phyloP scores from a whole-genome alignment of 2,113 vertebrate genomes.

The Noturus placidus region DNA sequence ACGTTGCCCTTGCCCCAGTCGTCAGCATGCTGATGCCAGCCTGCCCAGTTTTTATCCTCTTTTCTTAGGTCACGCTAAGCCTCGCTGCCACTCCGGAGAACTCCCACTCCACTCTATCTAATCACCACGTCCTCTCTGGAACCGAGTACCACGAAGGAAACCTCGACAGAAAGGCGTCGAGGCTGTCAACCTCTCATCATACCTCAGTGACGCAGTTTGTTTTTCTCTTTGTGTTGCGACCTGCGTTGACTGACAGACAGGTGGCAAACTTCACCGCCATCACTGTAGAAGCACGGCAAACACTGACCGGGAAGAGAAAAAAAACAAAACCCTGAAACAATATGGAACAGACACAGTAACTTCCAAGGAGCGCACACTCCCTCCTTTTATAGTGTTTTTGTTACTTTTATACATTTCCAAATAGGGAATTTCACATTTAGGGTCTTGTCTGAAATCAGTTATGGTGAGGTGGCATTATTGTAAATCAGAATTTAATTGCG shows the following conservation, averaged over 20 bases:
- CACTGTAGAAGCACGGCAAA: conserved; percentile 67
- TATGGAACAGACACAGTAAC: conserved; percentile 11
- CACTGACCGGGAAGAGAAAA: conserved; percentile 31
- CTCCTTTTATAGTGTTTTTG: conserved; percentile 66
- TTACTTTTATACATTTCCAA: conserved; percentile 70
- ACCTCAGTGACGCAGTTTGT: conserved; percentile 75
- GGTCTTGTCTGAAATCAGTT: conserved; percentile 56
- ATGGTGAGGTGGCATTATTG: conserved; percentile 57
- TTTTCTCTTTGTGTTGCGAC: conserved; percentile 37
- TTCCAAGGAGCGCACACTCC: conserved; percentile 46
- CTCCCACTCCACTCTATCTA: conserved; percentile 21
- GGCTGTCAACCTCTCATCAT: conserved; percentile 80
- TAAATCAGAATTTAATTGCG: conserved; percentile 53
- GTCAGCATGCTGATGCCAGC: conserved; percentile 89
- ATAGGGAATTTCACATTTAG: conserved; percentile 36
- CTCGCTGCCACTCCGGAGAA: neutral
- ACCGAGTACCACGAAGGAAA: conserved; percentile 7
- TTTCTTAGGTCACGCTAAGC: conserved; percentile 5
- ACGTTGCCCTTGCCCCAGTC: conserved; percentile 92
- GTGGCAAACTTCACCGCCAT: conserved; percentile 67
- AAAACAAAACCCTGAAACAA: neutral
- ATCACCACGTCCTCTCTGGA: conserved; percentile 36
- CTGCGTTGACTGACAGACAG: conserved; percentile 55
- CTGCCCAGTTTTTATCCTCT: neutral
- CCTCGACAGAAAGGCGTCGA: conserved; percentile 20